Evolutionary conservation across 1,140 invertebrate species (phyloP), one percentile per base, ranked within the genome.

Genomic region (Harlomillsia oculata): DNA sequence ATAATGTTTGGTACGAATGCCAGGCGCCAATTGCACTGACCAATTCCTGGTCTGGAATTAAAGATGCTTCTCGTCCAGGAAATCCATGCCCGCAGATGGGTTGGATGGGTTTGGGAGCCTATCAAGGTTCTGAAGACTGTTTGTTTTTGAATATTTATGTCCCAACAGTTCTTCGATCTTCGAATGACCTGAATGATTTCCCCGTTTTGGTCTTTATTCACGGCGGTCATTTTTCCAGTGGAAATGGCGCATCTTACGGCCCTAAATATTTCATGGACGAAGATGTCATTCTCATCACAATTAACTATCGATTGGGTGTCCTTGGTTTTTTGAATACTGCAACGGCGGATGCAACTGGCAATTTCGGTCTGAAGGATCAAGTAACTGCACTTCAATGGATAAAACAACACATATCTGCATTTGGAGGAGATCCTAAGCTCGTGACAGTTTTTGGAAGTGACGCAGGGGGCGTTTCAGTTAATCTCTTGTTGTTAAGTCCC

Each of bases 131-230:
- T 21, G n/a, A 32, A 21, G 23, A 41, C 23, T 48, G 45, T 13
- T 9, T 48, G 14, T 13, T 16, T 8, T 32, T 48, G 8, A 48
- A 48, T 13, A 20, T 48, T 2, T 34, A 34, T 21, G 28, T 48
- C 5, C 45, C 45, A 18, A 48, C 30, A 48, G 45, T 48, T 32
- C 20, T 9, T n/a, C 5, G 36, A 5, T 3, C n/a, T 16, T 21
- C 40, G 1, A 20, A 20, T 18, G 11, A 43, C 14, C 14, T 18
- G 3, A 41, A 48, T 1, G 30, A 32, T 6, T 53, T 72, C 56
- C 73, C 80, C 3, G 78, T 82, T 3, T 66, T 82, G 57, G 73
- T 80, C 3, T 80, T 71, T 44, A 70, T 77, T 25, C 76, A 80
- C 41, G 77, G 77, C 0, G 78, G 77, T 16, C 67, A 51, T 43